Conservation (phyloP, 2,888 invertebrate genomes). For the Alviniconcha strummeri region DNA sequence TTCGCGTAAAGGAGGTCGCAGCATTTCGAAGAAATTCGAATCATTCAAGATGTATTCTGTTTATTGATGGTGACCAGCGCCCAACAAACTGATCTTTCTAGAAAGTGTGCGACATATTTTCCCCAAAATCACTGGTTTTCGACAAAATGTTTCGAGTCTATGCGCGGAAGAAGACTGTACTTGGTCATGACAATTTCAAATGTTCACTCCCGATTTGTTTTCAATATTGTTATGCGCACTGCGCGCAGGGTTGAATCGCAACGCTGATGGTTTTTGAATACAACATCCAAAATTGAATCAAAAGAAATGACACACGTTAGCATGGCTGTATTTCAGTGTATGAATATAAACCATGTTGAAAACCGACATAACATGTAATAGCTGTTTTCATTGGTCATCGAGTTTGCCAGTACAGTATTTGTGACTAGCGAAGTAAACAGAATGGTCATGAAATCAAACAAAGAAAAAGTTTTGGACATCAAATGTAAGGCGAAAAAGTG, state of each 20-base stretch:
- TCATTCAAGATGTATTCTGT: no score
- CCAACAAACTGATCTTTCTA: no score
- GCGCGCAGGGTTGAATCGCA: no score
- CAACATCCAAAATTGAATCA: no score
- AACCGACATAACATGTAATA: neutral
- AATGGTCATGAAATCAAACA: slow-evolving; percentile 11
- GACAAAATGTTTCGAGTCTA: no score
- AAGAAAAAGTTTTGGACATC: slow-evolving; percentile 37
- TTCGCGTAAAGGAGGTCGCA: neutral
- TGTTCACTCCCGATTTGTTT: neutral
- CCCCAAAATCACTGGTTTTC: no score
- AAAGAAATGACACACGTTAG: no score
- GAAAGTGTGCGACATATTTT: no score
- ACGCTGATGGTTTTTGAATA: no score
- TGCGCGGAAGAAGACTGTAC: slow-evolving; percentile 1
- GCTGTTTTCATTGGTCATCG: neutral
- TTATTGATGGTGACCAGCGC: no score
- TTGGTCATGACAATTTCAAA: neutral
- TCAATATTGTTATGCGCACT: neutral
- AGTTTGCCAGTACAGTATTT: neutral
- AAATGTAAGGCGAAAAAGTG: slow-evolving; percentile 54
- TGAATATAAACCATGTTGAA: neutral
- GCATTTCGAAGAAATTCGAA: no score
- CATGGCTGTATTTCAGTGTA: neutral
- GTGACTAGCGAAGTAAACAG: no score